A percentile compares a stretch with the other conserved stretches of the same genome.
These are phyloP conservation scores for Napeogenes inachia DNA, from an alignment of 2,888 invertebrate species.

Conservation along the genomic window DNA sequence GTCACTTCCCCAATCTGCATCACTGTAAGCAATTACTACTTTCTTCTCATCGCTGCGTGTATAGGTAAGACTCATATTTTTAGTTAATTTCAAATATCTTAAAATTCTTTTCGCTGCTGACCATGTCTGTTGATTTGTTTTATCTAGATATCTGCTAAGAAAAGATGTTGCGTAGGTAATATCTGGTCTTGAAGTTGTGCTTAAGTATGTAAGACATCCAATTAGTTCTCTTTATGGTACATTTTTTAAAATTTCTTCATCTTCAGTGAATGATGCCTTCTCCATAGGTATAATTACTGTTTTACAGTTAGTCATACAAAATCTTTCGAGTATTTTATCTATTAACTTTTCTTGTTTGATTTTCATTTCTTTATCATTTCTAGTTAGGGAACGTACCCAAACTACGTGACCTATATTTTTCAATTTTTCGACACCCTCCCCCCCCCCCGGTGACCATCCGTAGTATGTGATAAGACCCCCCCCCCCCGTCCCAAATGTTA, in stretches of 20 bases:
- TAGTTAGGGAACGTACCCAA: too few relatives aligned
- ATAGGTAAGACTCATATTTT: neutral
- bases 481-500: too few relatives aligned
- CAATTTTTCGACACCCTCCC: too few relatives aligned
- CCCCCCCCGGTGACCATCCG: too few relatives aligned
- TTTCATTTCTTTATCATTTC: neutral
- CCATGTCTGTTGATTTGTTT: slow-evolving; percentile 6
- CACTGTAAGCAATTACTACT: neutral
- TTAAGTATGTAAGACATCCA: neutral
- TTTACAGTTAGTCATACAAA: neutral
- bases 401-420: too few relatives aligned
- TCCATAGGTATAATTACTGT: slow-evolving; percentile 5
- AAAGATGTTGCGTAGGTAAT: slow-evolving; percentile 4
- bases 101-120: slow-evolving; percentile 6
- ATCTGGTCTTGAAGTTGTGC: neutral
- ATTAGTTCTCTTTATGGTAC: slow-evolving; percentile 8
- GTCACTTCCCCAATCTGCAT: slow-evolving; percentile 10
- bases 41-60: neutral
- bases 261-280: neutral
- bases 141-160: slow-evolving; percentile 5
- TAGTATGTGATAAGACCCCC: too few relatives aligned
- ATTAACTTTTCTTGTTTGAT: neutral
- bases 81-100: slow-evolving; percentile 7
- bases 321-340: neutral
- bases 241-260: slow-evolving; percentile 1